These are phyloP conservation scores for Triops longicaudatus DNA, from an alignment of 1,140 invertebrate species.

Conservation along the genomic window DNA sequence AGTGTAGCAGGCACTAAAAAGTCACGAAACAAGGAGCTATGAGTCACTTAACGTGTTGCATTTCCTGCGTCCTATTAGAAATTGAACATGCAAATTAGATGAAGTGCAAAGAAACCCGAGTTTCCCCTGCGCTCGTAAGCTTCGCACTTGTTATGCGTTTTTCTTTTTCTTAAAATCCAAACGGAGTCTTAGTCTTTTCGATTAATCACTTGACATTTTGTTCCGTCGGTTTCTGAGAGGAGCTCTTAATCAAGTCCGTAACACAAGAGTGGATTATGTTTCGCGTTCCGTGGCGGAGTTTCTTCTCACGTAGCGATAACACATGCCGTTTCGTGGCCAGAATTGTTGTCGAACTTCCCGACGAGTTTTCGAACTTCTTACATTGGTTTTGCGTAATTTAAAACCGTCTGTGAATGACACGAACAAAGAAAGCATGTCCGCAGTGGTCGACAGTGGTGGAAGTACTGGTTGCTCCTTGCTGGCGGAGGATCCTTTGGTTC, in stretches of 20 bases:
- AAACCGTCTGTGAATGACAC: background rate
- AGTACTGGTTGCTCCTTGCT: background rate
- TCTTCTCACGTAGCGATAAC: no score
- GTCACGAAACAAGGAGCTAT: background rate
- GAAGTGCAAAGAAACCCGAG: background rate
- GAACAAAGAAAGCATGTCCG: background rate
- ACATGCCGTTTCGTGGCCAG: no score
- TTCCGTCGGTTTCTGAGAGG: no score
- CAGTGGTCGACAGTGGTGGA: background rate
- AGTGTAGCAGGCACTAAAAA: background rate
- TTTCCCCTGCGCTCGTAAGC: background rate
- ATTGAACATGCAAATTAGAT: background rate
- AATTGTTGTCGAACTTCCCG: background rate
- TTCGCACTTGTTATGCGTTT: background rate
- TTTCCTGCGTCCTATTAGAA: background rate
- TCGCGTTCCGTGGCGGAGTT: no score
- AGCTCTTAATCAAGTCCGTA: no score
- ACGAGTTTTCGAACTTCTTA: background rate
- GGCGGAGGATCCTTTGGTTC: constrained; percentile 5
- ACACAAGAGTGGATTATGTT: no score
- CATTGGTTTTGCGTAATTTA: background rate
- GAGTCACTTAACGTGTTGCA: background rate
- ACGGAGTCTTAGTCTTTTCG: background rate
- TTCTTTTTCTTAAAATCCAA: no score
- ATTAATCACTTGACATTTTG: background rate